phyloP scores from a whole-genome alignment of 2,888 invertebrate genomes.

The Megalurothrips usitatus region DNA sequence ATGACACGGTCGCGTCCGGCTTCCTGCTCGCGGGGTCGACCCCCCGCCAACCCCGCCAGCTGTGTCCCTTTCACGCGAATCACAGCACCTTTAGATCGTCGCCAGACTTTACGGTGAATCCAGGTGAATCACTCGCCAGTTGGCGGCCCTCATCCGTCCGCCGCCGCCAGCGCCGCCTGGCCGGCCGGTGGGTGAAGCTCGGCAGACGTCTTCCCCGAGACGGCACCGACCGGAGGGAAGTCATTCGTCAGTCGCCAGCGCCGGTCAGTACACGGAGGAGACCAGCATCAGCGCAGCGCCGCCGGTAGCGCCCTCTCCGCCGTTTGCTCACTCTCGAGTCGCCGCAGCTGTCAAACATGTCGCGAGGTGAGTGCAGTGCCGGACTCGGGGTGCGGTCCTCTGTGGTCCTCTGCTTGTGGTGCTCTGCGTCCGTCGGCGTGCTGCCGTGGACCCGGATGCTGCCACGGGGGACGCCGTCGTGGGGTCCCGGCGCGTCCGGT shows the following conservation, averaged over 20 bases:
- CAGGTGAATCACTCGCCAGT: not conserved
- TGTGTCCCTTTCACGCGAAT: too few species aligned
- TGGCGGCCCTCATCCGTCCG: not conserved
- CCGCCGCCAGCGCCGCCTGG: not conserved
- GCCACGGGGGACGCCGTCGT: not conserved
- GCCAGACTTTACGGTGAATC: too few species aligned
- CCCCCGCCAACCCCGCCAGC: too few species aligned
- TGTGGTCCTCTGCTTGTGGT: not conserved
- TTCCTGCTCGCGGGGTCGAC: too few species aligned
- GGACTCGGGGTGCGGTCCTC: not conserved
- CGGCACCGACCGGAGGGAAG: not conserved
- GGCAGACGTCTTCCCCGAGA: not conserved
- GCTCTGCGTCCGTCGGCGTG: not conserved
- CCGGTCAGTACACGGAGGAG: not conserved
- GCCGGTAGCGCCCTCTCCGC: not conserved
- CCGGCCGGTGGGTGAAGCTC: not conserved
- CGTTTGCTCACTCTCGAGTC: not conserved
- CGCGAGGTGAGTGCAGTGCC: not conserved
- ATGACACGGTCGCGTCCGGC: too few species aligned
- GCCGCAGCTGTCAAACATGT: not conserved
- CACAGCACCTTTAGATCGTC: too few species aligned
- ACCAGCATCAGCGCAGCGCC: not conserved
- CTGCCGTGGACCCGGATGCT: not conserved
- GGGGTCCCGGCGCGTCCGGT: not conserved
- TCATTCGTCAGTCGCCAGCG: not conserved